phyloP scores from a whole-genome alignment of 2,888 invertebrate species.

The Steromphala cineraria region DNA sequence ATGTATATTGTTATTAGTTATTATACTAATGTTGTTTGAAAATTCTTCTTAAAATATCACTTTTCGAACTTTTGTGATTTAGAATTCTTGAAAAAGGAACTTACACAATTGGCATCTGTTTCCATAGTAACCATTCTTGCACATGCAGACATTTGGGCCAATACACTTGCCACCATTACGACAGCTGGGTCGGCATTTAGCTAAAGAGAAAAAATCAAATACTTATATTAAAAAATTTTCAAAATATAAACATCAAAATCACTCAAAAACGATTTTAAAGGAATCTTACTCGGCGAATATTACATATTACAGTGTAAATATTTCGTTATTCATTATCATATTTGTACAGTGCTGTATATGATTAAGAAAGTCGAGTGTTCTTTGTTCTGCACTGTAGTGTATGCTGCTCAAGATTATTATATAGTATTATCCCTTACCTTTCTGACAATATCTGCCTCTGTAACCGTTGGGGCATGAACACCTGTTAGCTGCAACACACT shows the following conservation, averaged over 20 bases:
- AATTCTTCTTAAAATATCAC: neutral
- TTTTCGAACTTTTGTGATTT: too few relatives aligned
- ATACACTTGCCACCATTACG: conserved; percentile 89
- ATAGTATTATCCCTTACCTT: conserved; percentile 37
- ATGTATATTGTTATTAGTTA: neutral
- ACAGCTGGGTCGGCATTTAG: conserved; percentile 86
- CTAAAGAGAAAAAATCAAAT: conserved; percentile 77
- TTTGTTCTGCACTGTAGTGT: too few relatives aligned
- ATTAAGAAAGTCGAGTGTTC: too few relatives aligned
- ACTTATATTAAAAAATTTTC: neutral
- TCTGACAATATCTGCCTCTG: conserved; percentile 59
- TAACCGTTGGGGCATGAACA: conserved; percentile 64
- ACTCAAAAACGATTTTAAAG: neutral
- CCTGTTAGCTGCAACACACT: conserved; percentile 61
- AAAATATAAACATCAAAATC: neutral
- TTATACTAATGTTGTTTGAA: neutral
- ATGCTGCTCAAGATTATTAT: neutral
- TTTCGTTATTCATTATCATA: too few relatives aligned
- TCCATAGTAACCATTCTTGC: conserved; percentile 77
- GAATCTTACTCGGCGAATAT: too few relatives aligned
- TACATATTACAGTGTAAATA: too few relatives aligned
- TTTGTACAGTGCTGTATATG: too few relatives aligned
- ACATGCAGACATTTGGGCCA: conserved; percentile 86
- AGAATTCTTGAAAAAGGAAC: conserved; percentile 20
- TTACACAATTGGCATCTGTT: conserved; percentile 64